phyloP scores from a whole-genome alignment of 2,113 vertebrate genomes.

The Piaya cayana region DNA sequence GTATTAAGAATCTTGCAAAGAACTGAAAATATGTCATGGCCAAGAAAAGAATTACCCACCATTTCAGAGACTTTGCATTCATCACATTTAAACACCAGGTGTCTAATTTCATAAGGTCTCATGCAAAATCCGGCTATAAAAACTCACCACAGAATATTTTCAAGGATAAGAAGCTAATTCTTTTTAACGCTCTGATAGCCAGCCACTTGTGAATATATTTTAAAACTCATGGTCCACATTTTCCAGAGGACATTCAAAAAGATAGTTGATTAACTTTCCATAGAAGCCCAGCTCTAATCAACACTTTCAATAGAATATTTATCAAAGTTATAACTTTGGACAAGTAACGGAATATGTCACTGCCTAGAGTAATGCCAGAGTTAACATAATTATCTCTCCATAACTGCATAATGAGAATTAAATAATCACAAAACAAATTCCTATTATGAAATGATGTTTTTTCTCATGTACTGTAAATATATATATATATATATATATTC shows the following conservation, averaged over 20 bases:
- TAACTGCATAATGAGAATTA: conserved; percentile 43
- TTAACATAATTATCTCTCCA: conserved; percentile 42
- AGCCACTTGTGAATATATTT: conserved; percentile 17
- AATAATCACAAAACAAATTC: conserved; percentile 72
- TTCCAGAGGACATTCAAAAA: conserved; percentile 35
- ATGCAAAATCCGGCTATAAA: conserved; percentile 66
- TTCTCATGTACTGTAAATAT: conserved; percentile 58
- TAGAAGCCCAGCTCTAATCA: conserved; percentile 32
- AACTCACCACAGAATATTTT: conserved; percentile 50
- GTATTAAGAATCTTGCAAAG: conserved; percentile 29
- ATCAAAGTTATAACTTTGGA: not conserved
- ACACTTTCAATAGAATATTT: conserved; percentile 36
- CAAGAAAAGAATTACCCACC: conserved; percentile 38
- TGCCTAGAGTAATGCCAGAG: conserved; percentile 42
- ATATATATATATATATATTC: conserved; percentile 30
- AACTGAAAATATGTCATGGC: conserved; percentile 18
- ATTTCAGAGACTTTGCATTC: conserved; percentile 43
- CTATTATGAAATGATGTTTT: conserved; percentile 70
- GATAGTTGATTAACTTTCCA: not conserved
- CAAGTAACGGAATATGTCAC: conserved; percentile 19
- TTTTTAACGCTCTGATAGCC: conserved; percentile 42
- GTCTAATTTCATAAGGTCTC: conserved; percentile 43
- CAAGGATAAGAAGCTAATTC: conserved; percentile 42
- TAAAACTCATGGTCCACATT: not conserved
- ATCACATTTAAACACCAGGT: conserved; percentile 49